Evolutionary conservation across 2,113 vertebrate genomes (phyloP).

Genomic region (Neoarius graeffei): DNA sequence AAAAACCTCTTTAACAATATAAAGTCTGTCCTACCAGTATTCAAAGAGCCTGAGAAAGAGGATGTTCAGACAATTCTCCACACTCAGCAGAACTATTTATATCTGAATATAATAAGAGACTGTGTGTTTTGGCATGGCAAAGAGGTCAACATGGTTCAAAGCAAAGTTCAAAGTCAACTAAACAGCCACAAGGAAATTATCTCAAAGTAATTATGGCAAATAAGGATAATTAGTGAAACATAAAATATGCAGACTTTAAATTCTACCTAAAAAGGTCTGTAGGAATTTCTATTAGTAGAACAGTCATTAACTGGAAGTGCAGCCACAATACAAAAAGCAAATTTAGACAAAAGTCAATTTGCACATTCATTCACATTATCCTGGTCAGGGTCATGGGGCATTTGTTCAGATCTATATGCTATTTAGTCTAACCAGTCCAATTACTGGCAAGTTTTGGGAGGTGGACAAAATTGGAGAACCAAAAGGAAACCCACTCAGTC

Average conservation of each 20-base stretch:
- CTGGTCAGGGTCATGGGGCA: background rate
- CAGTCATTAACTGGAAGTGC: background rate
- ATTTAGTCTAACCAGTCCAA: background rate
- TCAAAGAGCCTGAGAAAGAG: slow-evolving; percentile 38
- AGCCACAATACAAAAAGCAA: background rate
- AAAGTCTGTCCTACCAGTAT: slow-evolving; percentile 33
- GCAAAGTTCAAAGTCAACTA: slow-evolving; percentile 46
- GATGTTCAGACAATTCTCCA: slow-evolving; percentile 48
- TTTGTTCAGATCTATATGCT: background rate
- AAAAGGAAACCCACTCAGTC: background rate
- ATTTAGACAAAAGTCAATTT: background rate
- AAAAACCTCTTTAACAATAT: slow-evolving; percentile 23
- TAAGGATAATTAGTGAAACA: slow-evolving; percentile 45
- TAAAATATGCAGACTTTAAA: slow-evolving; percentile 23
- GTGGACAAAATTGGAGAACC: background rate
- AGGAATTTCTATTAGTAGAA: background rate
- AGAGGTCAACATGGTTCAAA: slow-evolving; percentile 40
- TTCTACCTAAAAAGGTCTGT: slow-evolving; percentile 17
- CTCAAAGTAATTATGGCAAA: slow-evolving; percentile 45
- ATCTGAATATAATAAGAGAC: slow-evolving; percentile 54
- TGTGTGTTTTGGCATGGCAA: slow-evolving; percentile 47
- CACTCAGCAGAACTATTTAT: slow-evolving; percentile 53
- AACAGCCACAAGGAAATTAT: slow-evolving; percentile 42
- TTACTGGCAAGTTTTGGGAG: background rate
- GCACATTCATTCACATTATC: background rate